Conservation (phyloP, 2,113 vertebrate species). For the Blennius ocellaris region DNA sequence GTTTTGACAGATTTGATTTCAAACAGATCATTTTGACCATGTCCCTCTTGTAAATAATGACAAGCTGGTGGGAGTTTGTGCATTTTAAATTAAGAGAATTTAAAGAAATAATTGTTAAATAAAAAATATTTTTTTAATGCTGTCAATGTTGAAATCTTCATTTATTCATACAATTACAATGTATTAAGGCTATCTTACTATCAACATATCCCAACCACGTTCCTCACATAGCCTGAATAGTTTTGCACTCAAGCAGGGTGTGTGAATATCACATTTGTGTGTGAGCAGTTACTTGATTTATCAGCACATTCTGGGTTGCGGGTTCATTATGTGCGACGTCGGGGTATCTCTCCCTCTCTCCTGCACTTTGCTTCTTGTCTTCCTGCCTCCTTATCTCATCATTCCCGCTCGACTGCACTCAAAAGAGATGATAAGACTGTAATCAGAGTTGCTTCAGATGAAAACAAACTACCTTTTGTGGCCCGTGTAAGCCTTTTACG, state of each 20-base stretch:
- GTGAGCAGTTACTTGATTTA: slow-evolving; percentile 4
- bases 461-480: slow-evolving; percentile 19
- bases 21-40: no score
- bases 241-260: neutral
- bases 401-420: slow-evolving; percentile 24
- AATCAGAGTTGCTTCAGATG: slow-evolving; percentile 11
- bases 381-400: slow-evolving; percentile 35
- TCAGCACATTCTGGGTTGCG: slow-evolving; percentile 7
- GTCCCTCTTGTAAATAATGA: no score
- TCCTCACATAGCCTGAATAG: slow-evolving; percentile 5
- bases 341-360: neutral
- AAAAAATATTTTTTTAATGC: no score
- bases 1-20: no score
- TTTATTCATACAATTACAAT: no score
- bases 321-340: slow-evolving; percentile 54
- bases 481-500: slow-evolving; percentile 2
- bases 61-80: no score
- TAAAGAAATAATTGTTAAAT: no score
- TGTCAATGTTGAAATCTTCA: no score
- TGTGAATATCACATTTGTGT: neutral
- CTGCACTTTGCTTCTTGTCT: slow-evolving; percentile 7
- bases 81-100: no score
- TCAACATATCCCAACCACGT: neutral
- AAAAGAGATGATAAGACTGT: slow-evolving; percentile 40
- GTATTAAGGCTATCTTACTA: no score